Base-by-base conservation (phyloP, 2,797 vertebrate species). In the Anableps anableps region DNA sequence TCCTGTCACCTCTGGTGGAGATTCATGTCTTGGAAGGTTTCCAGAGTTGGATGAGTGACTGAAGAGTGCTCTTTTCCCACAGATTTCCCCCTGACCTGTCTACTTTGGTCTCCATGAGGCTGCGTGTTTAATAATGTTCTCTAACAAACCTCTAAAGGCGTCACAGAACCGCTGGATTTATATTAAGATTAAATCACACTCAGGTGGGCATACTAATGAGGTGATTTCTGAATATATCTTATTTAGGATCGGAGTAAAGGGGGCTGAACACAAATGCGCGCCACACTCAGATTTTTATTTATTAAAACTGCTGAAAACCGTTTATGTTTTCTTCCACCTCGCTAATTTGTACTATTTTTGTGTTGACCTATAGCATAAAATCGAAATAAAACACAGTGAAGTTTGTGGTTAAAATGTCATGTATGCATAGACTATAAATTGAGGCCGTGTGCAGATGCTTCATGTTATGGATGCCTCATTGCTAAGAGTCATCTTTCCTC, bases 401-500 rank as follows among this genome's bases (percentile, higher is more conserved):
- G 7, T 34, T 6, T 34, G 31, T 21, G 5, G 6, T 7, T 29
- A 34, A 23, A 38, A n/a, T 60, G 13, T 16, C 14, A 14, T 60
- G 55, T 16, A 3, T 21, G 1, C 34, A 41, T 23, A 8, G 10
- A 41, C 11, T 1, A 38, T 41, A 5, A 26, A 23, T 26, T 68
- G 36, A 26, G 51, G 23, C 21, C 21, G 26, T 53, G 21, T 23
- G 47, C 23, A 53, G 21, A 68, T 68, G 21, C 21, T 68, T 72
- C 11, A 34, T 38, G 26, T 45, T 26, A 2, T 76, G 68, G 48
- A 62, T 83, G 26, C 43, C 43, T 47, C 47, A 47, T n/a, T 47
- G 47, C n/a, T 80, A 38, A 76, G 75, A 68, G 43, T 55, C 72
- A 8, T 83, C 16, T 3, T 77, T 80, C 82, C 64, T 60, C 41